Conservation (phyloP, 1,140 invertebrate genomes). For the Oryzaephilus surinamensis region DNA sequence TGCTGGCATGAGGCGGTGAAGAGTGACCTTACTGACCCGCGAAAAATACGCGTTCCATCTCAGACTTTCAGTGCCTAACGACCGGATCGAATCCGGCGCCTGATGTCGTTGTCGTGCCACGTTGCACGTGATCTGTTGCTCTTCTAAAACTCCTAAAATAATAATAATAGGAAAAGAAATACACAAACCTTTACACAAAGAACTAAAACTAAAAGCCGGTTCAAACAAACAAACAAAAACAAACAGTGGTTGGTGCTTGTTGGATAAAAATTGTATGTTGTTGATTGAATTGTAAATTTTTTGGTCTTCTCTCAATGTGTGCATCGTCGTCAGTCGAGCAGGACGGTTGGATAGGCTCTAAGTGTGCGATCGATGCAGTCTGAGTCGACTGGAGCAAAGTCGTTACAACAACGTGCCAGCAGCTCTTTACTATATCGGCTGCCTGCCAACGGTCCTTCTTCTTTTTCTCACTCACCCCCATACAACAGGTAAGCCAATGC, state of each 20-base stretch:
- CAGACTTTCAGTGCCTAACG: slow-evolving; percentile 5
- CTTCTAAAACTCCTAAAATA: too few species aligned
- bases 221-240: too few species aligned
- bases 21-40: slow-evolving; percentile 25
- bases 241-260: too few species aligned
- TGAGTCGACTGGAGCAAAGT: slow-evolving; percentile 22
- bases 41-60: slow-evolving; percentile 8
- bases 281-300: too few species aligned
- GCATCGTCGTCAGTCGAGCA: slow-evolving; percentile 9
- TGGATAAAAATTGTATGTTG: too few species aligned
- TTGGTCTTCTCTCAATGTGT: too few species aligned
- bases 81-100: background rate
- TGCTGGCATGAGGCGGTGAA: slow-evolving; percentile 31
- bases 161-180: background rate
- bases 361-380: slow-evolving; percentile 36
- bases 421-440: slow-evolving; percentile 18
- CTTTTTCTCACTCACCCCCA: slow-evolving; percentile 8
- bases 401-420: too few species aligned
- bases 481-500: slow-evolving; percentile 29
- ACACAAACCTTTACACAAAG: too few species aligned
- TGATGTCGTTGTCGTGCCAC: background rate
- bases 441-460: slow-evolving; percentile 13
- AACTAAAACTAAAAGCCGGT: too few species aligned
- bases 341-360: slow-evolving; percentile 20
- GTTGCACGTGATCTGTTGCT: slow-evolving; percentile 11